A percentile compares a stretch with the other conserved stretches of the same genome.
These are phyloP conservation scores for Magallana ariakensis DNA, from an alignment of 1,140 invertebrate species.

Conservation along the genomic window DNA sequence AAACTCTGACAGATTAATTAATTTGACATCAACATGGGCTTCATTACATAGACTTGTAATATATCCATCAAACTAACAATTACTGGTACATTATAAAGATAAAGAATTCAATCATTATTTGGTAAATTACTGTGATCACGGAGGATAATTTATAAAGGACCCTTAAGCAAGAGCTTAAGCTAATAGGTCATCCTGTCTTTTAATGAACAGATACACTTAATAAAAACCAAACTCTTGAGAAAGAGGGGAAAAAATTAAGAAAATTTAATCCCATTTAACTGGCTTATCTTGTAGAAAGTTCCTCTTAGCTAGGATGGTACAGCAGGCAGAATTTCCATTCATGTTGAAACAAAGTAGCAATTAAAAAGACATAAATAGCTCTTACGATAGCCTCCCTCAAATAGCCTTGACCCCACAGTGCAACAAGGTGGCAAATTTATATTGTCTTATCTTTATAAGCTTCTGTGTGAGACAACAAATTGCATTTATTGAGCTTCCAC, in stretches of 20 bases:
- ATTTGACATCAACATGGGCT: no score
- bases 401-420: neutral
- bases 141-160: no score
- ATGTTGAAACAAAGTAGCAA: slow-evolving; percentile 25
- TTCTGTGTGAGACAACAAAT: neutral
- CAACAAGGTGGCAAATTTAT: neutral
- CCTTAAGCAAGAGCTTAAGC: neutral
- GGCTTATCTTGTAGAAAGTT: slow-evolving; percentile 10
- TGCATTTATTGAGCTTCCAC: slow-evolving; percentile 4
- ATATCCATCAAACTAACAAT: no score
- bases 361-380: neutral
- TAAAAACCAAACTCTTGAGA: neutral
- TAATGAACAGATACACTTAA: neutral
- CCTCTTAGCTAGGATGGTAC: neutral
- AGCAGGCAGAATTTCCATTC: slow-evolving; percentile 25
- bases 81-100: no score
- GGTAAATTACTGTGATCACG: no score
- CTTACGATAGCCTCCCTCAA: neutral
- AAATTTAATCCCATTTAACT: slow-evolving; percentile 7
- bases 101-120: no score
- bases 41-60: no score
- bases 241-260: neutral
- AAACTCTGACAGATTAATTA: no score
- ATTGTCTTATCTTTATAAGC: slow-evolving; percentile 10
- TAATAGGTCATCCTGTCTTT: neutral